These are phyloP conservation scores for Leptinotarsa lineolata DNA, from an alignment of 1,140 invertebrate genomes.

Conservation along the genomic window DNA sequence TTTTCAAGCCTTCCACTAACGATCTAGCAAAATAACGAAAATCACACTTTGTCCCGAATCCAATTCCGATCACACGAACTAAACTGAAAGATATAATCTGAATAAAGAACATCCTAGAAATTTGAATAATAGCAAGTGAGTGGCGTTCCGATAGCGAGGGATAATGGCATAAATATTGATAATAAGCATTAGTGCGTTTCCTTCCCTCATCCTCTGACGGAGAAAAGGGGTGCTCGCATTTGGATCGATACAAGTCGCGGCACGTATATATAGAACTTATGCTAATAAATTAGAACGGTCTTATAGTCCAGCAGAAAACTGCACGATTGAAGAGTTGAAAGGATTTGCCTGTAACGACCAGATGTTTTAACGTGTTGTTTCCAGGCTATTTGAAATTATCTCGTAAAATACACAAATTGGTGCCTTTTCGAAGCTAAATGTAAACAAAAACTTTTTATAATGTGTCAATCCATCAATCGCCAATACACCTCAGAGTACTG, in stretches of 20 bases:
- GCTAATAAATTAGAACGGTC: slow-evolving; percentile 57
- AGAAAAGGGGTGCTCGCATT: slow-evolving; percentile 20
- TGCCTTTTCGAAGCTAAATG: too few species aligned
- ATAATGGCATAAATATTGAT: slow-evolving; percentile 30
- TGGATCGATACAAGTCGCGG: slow-evolving; percentile 28
- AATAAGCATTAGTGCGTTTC: slow-evolving; percentile 22
- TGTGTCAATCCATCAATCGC: too few species aligned
- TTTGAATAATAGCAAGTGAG: slow-evolving; percentile 18
- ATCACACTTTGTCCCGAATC: too few species aligned
- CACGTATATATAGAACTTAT: slow-evolving; percentile 41
- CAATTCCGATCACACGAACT: too few species aligned
- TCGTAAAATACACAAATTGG: too few species aligned
- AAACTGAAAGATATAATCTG: slow-evolving; percentile 13
- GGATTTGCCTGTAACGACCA: too few species aligned
- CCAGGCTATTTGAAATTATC: too few species aligned
- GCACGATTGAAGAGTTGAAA: not conserved
- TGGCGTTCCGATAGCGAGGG: slow-evolving; percentile 18
- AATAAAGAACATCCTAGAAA: slow-evolving; percentile 21
- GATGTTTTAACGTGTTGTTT: too few species aligned
- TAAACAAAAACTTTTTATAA: too few species aligned
- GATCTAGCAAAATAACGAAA: too few species aligned
- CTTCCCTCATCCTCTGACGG: not conserved
- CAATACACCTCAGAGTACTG: too few species aligned
- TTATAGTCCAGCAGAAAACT: slow-evolving; percentile 38
- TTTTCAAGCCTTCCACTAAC: too few species aligned